Conservation (phyloP, 2,888 invertebrate species). For the Gnatocerus cornutus region DNA sequence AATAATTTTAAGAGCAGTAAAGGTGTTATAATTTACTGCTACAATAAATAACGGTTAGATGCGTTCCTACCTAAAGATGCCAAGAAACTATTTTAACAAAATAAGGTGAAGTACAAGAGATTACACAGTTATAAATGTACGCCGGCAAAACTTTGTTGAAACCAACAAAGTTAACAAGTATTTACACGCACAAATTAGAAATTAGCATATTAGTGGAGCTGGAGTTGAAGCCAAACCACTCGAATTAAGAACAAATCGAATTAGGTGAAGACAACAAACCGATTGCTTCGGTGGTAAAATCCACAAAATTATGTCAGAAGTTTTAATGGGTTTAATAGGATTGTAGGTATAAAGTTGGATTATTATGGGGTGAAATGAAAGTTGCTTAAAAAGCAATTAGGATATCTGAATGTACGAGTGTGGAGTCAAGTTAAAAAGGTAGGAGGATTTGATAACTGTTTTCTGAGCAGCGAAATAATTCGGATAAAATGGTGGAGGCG, state of each 20-base stretch:
- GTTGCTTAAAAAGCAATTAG: not conserved
- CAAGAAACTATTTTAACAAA: slow-evolving; percentile 35
- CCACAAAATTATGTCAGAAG: slow-evolving; percentile 17
- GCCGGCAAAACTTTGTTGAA: slow-evolving; percentile 24
- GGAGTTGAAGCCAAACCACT: slow-evolving; percentile 16
- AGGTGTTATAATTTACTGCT: slow-evolving; percentile 34
- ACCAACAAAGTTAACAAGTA: slow-evolving; percentile 40
- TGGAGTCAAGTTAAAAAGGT: no score
- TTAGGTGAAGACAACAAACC: slow-evolving; percentile 23
- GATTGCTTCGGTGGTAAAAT: slow-evolving; percentile 17
- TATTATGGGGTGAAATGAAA: not conserved
- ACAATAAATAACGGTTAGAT: slow-evolving; percentile 33
- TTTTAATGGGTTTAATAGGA: slow-evolving; percentile 4
- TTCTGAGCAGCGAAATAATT: no score
- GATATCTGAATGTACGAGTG: no score
- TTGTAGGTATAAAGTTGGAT: not conserved
- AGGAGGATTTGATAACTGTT: no score
- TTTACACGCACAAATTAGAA: slow-evolving; percentile 45
- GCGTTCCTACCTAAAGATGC: slow-evolving; percentile 6
- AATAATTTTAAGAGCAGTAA: slow-evolving; percentile 34
- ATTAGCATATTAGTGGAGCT: slow-evolving; percentile 42
- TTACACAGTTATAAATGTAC: slow-evolving; percentile 35
- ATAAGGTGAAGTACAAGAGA: slow-evolving; percentile 35
- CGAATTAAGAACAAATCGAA: slow-evolving; percentile 31
- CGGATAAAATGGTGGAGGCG: no score